Conservation (phyloP, 2,888 invertebrate species). For the Hypomecis atomaria region DNA sequence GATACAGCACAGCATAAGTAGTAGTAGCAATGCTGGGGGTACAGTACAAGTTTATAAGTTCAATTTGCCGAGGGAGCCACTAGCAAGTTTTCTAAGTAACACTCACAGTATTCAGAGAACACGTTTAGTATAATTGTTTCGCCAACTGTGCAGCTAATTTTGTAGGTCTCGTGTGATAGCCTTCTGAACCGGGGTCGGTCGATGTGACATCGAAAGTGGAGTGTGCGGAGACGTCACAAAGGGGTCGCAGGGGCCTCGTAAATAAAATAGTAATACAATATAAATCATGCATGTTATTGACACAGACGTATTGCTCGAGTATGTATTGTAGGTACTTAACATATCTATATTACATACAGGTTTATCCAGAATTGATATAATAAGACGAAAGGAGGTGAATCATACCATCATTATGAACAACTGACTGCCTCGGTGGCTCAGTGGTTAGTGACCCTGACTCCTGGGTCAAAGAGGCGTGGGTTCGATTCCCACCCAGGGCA, state of each 20-base stretch:
- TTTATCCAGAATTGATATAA: no score
- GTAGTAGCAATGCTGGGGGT: background rate
- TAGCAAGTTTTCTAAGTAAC: background rate
- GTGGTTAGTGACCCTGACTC: no score
- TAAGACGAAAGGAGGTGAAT: no score
- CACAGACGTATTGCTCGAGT: no score
- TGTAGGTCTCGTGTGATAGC: background rate
- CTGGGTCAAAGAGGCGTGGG: no score
- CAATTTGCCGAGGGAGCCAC: background rate
- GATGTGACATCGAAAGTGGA: constrained; percentile 41
- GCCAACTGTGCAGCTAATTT: background rate
- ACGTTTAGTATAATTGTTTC: background rate
- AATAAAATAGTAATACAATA: background rate
- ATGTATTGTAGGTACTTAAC: no score
- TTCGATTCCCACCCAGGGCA: no score
- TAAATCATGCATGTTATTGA: no score
- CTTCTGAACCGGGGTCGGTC: constrained; percentile 43
- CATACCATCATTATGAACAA: no score
- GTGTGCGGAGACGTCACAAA: constrained; percentile 40
- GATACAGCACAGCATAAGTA: background rate
- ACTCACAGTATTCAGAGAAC: background rate
- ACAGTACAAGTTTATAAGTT: background rate
- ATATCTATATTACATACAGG: no score
- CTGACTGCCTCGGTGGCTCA: no score
- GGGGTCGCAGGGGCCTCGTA: constrained; percentile 29